Evolutionary conservation across 1,140 invertebrate species (phyloP).

Genomic region (Eupristina koningsbergeri): DNA sequence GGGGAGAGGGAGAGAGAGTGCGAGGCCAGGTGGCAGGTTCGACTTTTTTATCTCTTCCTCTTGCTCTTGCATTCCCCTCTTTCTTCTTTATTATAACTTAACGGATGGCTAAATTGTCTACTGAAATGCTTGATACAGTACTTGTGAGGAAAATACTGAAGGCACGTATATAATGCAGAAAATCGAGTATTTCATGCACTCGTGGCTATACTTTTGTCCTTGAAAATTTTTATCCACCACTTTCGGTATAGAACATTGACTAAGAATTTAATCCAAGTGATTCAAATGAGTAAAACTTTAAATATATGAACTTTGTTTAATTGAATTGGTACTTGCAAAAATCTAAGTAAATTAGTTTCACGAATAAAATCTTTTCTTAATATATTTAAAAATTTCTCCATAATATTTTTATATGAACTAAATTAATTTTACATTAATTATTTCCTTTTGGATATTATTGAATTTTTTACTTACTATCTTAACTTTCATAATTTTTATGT

Average conservation of each 20-base stretch:
- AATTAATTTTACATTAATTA: too few species aligned
- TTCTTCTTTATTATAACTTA: constrained; percentile 39
- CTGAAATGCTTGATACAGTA: neutral
- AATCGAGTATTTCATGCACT: constrained; percentile 31
- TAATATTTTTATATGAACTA: too few species aligned
- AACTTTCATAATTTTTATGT: too few species aligned
- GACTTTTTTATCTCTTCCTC: constrained; percentile 44
- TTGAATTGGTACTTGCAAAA: neutral
- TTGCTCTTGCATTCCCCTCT: neutral
- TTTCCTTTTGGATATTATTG: too few species aligned
- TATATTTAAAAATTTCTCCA: too few species aligned
- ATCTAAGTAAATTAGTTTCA: too few species aligned
- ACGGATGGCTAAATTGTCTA: constrained; percentile 14
- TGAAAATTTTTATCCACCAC: neutral
- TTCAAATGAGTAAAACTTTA: neutral
- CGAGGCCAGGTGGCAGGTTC: constrained; percentile 49
- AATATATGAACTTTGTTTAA: too few species aligned
- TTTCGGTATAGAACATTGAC: neutral
- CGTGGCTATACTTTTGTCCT: neutral
- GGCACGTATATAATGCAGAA: constrained; percentile 32
- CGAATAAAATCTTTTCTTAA: too few species aligned
- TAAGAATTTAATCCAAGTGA: neutral
- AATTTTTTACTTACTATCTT: too few species aligned
- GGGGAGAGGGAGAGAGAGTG: neutral
- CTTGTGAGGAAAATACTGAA: neutral